Percentiles rank a stretch among this genome's conserved stretches.
Conservation (phyloP, 2,113 vertebrate species). For the Ciconia boyciana region DNA sequence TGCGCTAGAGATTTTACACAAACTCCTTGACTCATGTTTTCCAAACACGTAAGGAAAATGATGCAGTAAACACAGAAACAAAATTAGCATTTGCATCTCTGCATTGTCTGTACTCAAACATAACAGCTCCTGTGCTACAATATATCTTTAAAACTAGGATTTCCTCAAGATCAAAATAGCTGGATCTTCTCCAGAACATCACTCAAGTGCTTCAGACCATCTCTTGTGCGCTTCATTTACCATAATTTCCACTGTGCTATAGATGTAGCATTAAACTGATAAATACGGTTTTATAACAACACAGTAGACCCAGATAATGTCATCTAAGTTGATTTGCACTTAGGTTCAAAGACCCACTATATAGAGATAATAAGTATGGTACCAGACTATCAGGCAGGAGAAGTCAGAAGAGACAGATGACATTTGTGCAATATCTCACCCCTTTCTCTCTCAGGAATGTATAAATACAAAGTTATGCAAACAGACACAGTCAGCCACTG, state of each 20-base stretch:
- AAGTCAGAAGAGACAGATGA: conserved; percentile 18
- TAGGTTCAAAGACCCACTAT: neutral
- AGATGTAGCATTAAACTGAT: conserved; percentile 14
- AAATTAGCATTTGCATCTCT: neutral
- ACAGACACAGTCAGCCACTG: neutral
- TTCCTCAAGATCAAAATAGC: neutral
- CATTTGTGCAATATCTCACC: neutral
- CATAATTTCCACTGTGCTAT: neutral
- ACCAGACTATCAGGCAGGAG: neutral
- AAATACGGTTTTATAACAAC: conserved; percentile 5
- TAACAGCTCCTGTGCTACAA: neutral
- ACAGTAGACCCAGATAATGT: neutral
- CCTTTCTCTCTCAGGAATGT: neutral
- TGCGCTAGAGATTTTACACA: neutral
- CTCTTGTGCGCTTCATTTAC: neutral
- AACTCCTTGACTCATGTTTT: neutral
- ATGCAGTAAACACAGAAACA: neutral
- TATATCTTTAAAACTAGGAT: neutral
- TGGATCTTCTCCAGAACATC: neutral
- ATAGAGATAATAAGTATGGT: neutral
- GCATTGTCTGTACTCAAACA: neutral
- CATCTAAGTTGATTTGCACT: conserved; percentile 22
- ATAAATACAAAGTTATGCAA: neutral
- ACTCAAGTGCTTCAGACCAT: neutral
- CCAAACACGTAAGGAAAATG: neutral